Conservation (phyloP, 2,888 invertebrate species). For the Lycia hirtaria region DNA sequence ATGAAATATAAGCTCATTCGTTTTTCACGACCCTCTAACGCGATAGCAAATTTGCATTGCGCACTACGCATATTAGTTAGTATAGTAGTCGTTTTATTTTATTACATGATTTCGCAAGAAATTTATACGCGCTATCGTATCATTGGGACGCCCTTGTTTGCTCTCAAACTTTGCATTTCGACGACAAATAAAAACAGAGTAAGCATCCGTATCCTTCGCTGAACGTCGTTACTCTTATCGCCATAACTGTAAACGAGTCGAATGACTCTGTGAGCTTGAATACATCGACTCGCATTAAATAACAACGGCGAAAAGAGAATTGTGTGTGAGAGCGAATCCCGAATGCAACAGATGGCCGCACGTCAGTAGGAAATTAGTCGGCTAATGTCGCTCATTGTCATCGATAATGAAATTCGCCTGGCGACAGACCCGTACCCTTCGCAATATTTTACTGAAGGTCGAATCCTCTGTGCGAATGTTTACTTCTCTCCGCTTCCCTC, state of each 20-base stretch:
- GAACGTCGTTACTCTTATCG: slow-evolving; percentile 39
- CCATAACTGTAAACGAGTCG: slow-evolving; percentile 48
- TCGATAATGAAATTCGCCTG: slow-evolving; percentile 70
- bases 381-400: slow-evolving; percentile 73
- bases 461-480: slow-evolving; percentile 68
- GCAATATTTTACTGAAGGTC: slow-evolving; percentile 74
- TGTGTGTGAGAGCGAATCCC: slow-evolving; percentile 37
- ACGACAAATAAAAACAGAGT: slow-evolving; percentile 50
- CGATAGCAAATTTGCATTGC: slow-evolving; percentile 65
- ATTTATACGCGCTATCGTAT: slow-evolving; percentile 55
- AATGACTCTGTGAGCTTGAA: slow-evolving; percentile 40
- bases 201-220: slow-evolving; percentile 36
- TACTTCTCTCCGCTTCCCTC: slow-evolving; percentile 71
- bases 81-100: slow-evolving; percentile 70
- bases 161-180: slow-evolving; percentile 47
- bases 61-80: slow-evolving; percentile 63
- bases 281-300: slow-evolving; percentile 37
- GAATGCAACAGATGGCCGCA: slow-evolving; percentile 71
- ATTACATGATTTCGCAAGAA: slow-evolving; percentile 59
- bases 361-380: slow-evolving; percentile 60
- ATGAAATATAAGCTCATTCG: slow-evolving; percentile 71
- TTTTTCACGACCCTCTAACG: slow-evolving; percentile 70
- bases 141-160: slow-evolving; percentile 57
- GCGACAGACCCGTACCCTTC: slow-evolving; percentile 63
- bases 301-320: slow-evolving; percentile 38